These are phyloP conservation scores for Crotalus viridis DNA, from an alignment of 2,113 vertebrate genomes.

Conservation along the genomic window DNA sequence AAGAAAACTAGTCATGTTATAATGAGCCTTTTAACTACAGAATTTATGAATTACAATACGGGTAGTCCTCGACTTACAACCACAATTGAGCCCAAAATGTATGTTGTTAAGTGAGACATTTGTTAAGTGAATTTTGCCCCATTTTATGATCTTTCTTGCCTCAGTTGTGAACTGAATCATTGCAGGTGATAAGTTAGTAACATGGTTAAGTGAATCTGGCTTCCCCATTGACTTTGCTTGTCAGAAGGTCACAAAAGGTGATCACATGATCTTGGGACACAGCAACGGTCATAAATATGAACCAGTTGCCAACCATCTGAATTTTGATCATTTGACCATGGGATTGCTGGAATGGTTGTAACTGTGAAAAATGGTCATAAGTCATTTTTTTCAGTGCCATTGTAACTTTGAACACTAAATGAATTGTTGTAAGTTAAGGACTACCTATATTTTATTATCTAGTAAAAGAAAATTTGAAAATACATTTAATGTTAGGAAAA, in stretches of 20 bases:
- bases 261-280: neutral
- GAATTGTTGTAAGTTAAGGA: neutral
- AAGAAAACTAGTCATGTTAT: neutral
- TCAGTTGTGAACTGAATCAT: neutral
- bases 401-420: neutral
- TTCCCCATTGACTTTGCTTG: neutral
- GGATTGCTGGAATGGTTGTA: neutral
- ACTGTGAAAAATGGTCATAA: neutral
- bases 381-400: neutral
- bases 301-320: neutral
- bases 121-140: neutral
- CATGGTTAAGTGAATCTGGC: neutral
- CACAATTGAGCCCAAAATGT: neutral
- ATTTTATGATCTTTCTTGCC: neutral
- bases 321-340: too few relatives aligned
- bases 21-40: neutral
- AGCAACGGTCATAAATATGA: neutral
- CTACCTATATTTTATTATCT: neutral
- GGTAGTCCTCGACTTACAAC: neutral
- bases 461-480: neutral
- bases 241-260: neutral
- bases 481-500: neutral
- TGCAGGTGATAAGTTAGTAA: neutral
- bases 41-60: neutral
- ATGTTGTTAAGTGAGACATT: neutral